Evolutionary conservation across 30 jellyfish, hydroid and myxozoan genomes (phyloP), one percentile per base, ranked within the genome.

Genomic region (Aurelia aurita complex sp. Pacific): DNA sequence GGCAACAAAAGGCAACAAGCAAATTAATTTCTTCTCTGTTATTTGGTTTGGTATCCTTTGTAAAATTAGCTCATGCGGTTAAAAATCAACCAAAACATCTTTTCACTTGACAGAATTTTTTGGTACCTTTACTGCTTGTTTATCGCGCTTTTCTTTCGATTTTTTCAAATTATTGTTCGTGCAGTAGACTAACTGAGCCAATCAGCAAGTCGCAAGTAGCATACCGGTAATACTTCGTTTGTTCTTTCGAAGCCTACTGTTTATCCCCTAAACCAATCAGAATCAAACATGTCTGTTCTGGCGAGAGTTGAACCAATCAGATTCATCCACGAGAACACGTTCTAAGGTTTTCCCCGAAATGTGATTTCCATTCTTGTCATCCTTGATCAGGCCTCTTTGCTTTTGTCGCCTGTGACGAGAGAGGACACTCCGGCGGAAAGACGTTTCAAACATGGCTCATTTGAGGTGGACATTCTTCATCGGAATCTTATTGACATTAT

Each of bases 291-390:
- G 92, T 83, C 74, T 70, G 10, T 34, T 40, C 62, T 71, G 43
- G 63, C 19, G n/a, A 36, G 11, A 59, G 0, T 50, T 60, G 19
- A 50, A 29, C 92, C 92, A 83, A 83, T 83, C 79, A 83, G 63
- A 17, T 73, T 85, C 43, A 61, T 83, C 92, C 92, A 83, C 92
- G 92, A 83, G 92, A n/a, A 33, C 40, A 76, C 70, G 66, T 17
- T 66, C 66, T 55, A 69, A 68, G 83, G 90, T 74, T 81, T 61
- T 81, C 90, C 76, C 77, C 83, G 83, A 81, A 81, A 70, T 79
- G 83, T 68, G 90, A 81, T n/a, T 53, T 55, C 36, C 50, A 35
- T 10, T 17, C 33, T 9, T 4, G 11, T 3, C 36, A n/a, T 14
- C 36, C 38, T 17, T 12, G 42, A 40, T 72, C 14, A 80, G 74